Evolutionary conservation across 2,888 invertebrate species (phyloP), one percentile per base, ranked within the genome.

Genomic region (Hydraecia micacea): DNA sequence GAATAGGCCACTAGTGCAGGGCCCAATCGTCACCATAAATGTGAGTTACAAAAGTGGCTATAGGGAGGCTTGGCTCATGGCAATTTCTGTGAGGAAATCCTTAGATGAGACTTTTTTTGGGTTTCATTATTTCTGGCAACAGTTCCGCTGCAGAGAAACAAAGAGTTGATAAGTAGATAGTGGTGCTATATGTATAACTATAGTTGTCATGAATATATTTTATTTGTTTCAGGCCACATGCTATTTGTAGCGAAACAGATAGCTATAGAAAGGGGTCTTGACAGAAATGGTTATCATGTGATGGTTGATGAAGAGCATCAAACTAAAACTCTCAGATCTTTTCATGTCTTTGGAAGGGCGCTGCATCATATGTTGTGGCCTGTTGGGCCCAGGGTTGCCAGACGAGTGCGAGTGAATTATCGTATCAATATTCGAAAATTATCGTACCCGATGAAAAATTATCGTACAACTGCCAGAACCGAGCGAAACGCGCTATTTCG

Each of bases 171-270:
- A 21, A 36, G 8, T 15, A 28, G 60, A 28, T 2, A 18, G 7
- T 60, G 15, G 28, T 60, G 18, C 15, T 28, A 7, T 55, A 60
- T 28, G 28, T 28, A 62, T 62, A 28, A 32, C 1, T 25, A 25
- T 13, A 28, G 39, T 39, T 67, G 2, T 32, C 25, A 42, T 7
- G 21, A 36, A 9, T 52, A 52, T 21, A 28, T 69, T 69, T 78
- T 60, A 36, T 66, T 83, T 73, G 52, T 93, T 93, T 21, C 92
- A 96, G 98, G 99, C 0, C 99, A 99, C 93, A 95, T 99, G 81
- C 96, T 99, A 95, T 88, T 98, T 60, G 98, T 98, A 32, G 99
- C 99, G 0, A 97, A 97, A 79, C 98, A 98, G 91, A 97, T 99
- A 66, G 99, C 99, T 0, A 96, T 97, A 74, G 95, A 98, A 80